A percentile compares a stretch with the other conserved stretches of the same genome.
Conservation (phyloP, 2,888 invertebrate genomes). For the Tetanocera ferruginea region DNA sequence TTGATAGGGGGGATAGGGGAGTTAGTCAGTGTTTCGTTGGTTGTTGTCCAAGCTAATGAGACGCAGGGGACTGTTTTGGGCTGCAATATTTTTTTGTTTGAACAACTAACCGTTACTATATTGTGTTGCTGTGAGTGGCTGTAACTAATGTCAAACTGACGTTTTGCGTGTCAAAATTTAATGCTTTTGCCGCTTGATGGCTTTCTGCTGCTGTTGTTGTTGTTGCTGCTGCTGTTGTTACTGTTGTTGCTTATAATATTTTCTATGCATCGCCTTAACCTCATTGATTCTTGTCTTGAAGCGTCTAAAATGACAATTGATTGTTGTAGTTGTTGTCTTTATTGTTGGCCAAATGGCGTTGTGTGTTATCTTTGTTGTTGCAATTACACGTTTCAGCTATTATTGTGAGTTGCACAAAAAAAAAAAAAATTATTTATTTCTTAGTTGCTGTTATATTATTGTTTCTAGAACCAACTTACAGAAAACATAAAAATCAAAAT, state of each 20-base stretch:
- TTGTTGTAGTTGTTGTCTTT: neutral
- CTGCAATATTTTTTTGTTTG: no score
- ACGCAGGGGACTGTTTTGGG: no score
- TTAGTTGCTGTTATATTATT: no score
- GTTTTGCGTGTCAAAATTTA: conserved; percentile 23
- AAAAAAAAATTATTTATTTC: neutral
- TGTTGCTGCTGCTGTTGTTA: neutral
- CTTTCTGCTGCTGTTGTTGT: neutral
- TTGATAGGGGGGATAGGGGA: no score
- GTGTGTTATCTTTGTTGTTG: neutral
- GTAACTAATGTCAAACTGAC: conserved; percentile 13
- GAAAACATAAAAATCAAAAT: no score
- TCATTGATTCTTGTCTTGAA: conserved; percentile 1
- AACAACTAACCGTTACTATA: no score
- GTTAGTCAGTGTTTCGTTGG: no score
- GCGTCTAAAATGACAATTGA: conserved; percentile 1
- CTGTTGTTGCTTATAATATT: neutral
- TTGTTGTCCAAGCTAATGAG: no score
- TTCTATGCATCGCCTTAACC: conserved; percentile 2
- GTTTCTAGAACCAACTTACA: no score
- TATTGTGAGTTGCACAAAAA: conserved; percentile 48
- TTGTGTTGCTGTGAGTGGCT: no score
- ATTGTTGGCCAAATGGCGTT: neutral
- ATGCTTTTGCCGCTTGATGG: neutral
- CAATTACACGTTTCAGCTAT: conserved; percentile 59